A percentile compares a stretch with the other conserved stretches of the same genome.
Evolutionary conservation across 2,888 invertebrate species (phyloP).

Genomic region (Athalia rosae): DNA sequence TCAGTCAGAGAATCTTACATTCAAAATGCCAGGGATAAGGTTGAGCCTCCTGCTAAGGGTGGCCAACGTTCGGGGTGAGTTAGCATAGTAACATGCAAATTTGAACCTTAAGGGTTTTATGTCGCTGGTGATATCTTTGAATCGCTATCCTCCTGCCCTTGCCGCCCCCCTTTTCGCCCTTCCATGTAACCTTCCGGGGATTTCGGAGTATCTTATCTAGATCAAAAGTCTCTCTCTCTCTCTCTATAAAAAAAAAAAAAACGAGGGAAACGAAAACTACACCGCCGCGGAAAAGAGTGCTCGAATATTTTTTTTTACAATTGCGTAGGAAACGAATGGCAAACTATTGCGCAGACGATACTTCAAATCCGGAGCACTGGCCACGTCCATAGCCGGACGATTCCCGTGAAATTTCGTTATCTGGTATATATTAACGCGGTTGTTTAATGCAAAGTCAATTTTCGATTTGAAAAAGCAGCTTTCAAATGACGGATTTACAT

Average conservation of each 20-base stretch:
- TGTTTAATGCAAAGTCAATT: background rate
- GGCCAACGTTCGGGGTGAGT: conserved; percentile 30
- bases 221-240: conserved; percentile 54
- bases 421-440: background rate
- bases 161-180: conserved; percentile 49
- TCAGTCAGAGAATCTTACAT: conserved; percentile 65
- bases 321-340: too few relatives aligned
- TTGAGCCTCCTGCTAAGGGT: conserved; percentile 55
- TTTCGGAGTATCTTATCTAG: conserved; percentile 68
- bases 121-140: conserved; percentile 70
- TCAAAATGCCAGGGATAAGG: conserved; percentile 68
- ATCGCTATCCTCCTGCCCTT: conserved; percentile 62
- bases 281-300: too few relatives aligned
- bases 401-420: too few relatives aligned
- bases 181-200: conserved; percentile 49
- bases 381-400: too few relatives aligned
- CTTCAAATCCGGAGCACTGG: too few relatives aligned
- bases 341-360: too few relatives aligned
- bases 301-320: too few relatives aligned
- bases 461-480: background rate
- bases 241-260: background rate
- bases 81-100: conserved; percentile 71
- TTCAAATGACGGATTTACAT: background rate
- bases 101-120: conserved; percentile 73
- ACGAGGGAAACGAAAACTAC: too few relatives aligned